These are phyloP conservation scores for Eupithecia centaureata DNA, from an alignment of 2,888 invertebrate genomes.

Conservation along the genomic window DNA sequence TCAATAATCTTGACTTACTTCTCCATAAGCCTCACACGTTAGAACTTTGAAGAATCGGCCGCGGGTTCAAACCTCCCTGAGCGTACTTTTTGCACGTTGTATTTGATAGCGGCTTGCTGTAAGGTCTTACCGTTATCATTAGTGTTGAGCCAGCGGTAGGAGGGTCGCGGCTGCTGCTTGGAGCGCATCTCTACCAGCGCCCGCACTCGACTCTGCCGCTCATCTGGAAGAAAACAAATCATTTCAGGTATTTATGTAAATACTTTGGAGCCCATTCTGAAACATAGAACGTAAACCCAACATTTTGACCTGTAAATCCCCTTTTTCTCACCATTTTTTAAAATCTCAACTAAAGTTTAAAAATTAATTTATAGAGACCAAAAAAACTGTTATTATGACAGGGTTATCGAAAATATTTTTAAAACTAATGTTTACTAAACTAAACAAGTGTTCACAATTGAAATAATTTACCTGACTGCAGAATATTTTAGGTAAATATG, in stretches of 20 bases:
- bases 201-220: constrained; percentile 58
- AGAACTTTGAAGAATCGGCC: background rate
- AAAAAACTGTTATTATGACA: no score
- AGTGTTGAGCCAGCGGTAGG: constrained; percentile 87
- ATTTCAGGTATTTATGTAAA: background rate
- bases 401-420: no score
- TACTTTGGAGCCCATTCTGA: background rate
- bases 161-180: constrained; percentile 88
- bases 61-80: constrained; percentile 8
- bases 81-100: constrained; percentile 9
- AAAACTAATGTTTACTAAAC: no score
- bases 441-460: no score
- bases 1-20: background rate
- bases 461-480: no score
- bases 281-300: background rate
- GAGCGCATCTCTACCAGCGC: constrained; percentile 85
- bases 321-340: no score
- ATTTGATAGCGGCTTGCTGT: background rate
- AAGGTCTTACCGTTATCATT: constrained; percentile 84
- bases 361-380: no score
- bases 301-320: background rate
- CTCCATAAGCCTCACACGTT: background rate
- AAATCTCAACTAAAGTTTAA: no score
- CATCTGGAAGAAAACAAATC: constrained; percentile 61
- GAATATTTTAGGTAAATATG: no score